Percentiles rank a stretch among this genome's conserved stretches.
phyloP scores from a whole-genome alignment of 2,113 vertebrate species.

The Oryzias melastigma region DNA sequence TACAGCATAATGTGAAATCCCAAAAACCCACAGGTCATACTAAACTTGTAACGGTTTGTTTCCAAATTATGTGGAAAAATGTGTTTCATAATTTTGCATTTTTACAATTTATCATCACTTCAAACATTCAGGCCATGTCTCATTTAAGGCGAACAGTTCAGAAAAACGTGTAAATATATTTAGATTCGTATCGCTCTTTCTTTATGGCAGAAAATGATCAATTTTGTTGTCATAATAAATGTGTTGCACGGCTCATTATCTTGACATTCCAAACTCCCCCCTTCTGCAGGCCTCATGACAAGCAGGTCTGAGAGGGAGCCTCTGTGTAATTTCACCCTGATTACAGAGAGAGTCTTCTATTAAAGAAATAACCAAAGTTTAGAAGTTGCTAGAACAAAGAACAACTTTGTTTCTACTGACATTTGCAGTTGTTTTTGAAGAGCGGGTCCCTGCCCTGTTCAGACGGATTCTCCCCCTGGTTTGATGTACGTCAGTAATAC shows the following conservation, averaged over 20 bases:
- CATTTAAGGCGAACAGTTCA: too few species aligned
- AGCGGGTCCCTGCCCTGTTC: constrained; percentile 10
- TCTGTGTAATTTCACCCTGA: constrained; percentile 38
- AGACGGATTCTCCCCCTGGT: constrained; percentile 18
- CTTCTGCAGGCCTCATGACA: constrained; percentile 32
- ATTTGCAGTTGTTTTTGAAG: constrained; percentile 27
- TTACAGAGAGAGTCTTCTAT: constrained; percentile 8
- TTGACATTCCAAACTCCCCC: constrained; percentile 22
- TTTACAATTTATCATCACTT: constrained; percentile 3
- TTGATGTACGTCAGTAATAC: constrained; percentile 12
- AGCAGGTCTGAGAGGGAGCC: constrained; percentile 22
- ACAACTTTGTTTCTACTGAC: constrained; percentile 25
- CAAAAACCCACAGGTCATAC: too few species aligned
- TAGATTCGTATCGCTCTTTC: background rate
- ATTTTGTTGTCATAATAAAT: constrained; percentile 27
- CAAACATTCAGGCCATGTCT: too few species aligned
- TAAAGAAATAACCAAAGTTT: constrained; percentile 7
- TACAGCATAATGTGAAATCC: too few species aligned
- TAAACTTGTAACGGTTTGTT: too few species aligned
- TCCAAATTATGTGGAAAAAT: too few species aligned
- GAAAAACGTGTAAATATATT: too few species aligned
- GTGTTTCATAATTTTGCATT: background rate
- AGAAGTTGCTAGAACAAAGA: constrained; percentile 24
- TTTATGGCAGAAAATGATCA: constrained; percentile 1
- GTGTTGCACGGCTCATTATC: constrained; percentile 43